phyloP scores from a whole-genome alignment of 2,888 invertebrate species.

The Phengaris alcon region DNA sequence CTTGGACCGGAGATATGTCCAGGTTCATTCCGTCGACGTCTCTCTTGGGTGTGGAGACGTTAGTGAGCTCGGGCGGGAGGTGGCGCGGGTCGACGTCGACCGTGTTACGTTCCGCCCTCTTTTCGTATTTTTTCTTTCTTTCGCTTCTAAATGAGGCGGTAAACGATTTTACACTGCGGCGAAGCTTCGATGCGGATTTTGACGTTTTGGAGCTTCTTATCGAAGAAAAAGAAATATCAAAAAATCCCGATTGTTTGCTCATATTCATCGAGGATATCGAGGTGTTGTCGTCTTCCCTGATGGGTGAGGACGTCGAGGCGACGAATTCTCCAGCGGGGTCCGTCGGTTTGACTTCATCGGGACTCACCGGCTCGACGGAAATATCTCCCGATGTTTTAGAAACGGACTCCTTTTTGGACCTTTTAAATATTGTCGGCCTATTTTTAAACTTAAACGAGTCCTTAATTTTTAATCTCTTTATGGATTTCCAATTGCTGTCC shows the following conservation, averaged over 20 bases:
- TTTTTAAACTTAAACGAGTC: constrained; percentile 76
- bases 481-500: constrained; percentile 74
- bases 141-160: constrained; percentile 76
- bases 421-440: constrained; percentile 72
- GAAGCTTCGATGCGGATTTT: constrained; percentile 71
- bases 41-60: constrained; percentile 64
- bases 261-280: constrained; percentile 72
- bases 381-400: constrained; percentile 67
- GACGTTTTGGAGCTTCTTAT: constrained; percentile 67
- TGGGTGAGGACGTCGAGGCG: constrained; percentile 72
- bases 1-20: constrained; percentile 71
- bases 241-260: constrained; percentile 74
- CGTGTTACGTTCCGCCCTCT: constrained; percentile 63
- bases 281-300: constrained; percentile 69
- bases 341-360: constrained; percentile 66
- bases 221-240: constrained; percentile 73
- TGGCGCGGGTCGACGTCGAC: constrained; percentile 67
- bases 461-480: constrained; percentile 74
- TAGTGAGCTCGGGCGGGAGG: constrained; percentile 55
- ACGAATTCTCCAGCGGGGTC: constrained; percentile 68
- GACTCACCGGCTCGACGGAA: constrained; percentile 65
- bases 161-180: constrained; percentile 73
- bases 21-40: constrained; percentile 64
- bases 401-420: constrained; percentile 65
- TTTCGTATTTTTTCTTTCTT: constrained; percentile 75